Evolutionary conservation across 1,140 invertebrate genomes (phyloP).

Genomic region (Trichogramma pretiosum): DNA sequence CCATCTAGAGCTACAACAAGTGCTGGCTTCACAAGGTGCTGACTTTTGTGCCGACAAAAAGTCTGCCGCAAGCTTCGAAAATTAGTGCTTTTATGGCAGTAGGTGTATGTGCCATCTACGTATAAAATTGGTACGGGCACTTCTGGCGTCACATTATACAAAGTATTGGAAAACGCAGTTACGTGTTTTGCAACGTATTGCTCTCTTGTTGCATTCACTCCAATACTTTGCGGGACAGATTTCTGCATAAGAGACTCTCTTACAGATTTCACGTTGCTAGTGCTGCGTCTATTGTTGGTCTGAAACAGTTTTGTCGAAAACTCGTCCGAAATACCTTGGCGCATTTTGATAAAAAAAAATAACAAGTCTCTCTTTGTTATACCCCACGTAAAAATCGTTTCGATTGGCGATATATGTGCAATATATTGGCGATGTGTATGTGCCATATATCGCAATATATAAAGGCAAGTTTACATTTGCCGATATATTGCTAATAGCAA

Average conservation of each 20-base stretch:
- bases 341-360: conserved; percentile 7
- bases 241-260: conserved; percentile 2
- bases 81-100: conserved; percentile 17
- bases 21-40: conserved; percentile 16
- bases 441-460: too few species aligned
- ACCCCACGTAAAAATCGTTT: too few species aligned
- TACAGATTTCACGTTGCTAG: background rate
- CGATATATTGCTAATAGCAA: too few species aligned
- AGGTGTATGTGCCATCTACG: conserved; percentile 18
- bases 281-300: background rate
- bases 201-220: background rate
- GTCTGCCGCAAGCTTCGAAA: conserved; percentile 7
- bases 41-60: conserved; percentile 17
- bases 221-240: conserved; percentile 1
- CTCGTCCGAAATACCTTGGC: conserved; percentile 1
- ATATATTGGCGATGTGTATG: too few species aligned
- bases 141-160: conserved; percentile 11
- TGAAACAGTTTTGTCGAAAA: conserved; percentile 1
- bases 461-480: too few species aligned
- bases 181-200: conserved; percentile 5
- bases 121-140: conserved; percentile 2
- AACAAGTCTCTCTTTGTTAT: background rate
- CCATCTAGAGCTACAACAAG: conserved; percentile 19
- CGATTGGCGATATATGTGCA: too few species aligned
- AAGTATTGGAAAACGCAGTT: conserved; percentile 9